Percentiles rank a stretch among this genome's conserved stretches.
Evolutionary conservation across 1,140 invertebrate genomes (phyloP).

Genomic region (Micrasema minimum): DNA sequence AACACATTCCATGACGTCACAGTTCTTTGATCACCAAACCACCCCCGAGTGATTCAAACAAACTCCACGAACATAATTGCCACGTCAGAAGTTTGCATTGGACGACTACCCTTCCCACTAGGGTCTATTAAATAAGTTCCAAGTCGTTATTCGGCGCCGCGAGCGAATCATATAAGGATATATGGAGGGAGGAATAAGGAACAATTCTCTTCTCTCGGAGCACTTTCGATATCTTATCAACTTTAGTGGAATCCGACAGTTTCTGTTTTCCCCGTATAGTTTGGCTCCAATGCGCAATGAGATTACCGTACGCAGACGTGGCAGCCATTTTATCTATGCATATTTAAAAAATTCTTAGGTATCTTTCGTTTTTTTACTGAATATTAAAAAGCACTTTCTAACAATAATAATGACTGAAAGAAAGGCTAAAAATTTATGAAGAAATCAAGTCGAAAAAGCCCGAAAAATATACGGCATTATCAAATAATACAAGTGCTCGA

Average conservation of each 20-base stretch:
- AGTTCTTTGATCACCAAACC: neutral
- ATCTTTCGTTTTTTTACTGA: no score
- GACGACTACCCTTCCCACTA: conserved; percentile 13
- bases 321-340: no score
- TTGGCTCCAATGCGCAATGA: neutral
- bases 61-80: conserved; percentile 44
- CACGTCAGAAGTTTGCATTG: conserved; percentile 38
- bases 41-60: conserved; percentile 22
- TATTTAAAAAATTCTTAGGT: no score
- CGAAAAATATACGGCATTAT: no score
- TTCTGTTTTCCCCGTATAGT: neutral
- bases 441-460: no score
- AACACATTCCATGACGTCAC: conserved; percentile 10
- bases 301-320: no score
- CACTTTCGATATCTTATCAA: conserved; percentile 51
- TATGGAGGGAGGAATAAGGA: neutral
- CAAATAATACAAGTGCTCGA: no score
- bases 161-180: conserved; percentile 17
- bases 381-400: no score
- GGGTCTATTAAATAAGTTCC: conserved; percentile 49
- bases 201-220: neutral
- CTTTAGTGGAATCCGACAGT: conserved; percentile 32
- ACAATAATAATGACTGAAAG: no score
- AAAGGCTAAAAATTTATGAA: no score
- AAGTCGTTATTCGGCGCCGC: conserved; percentile 45